Evolutionary conservation across 2,888 invertebrate genomes (phyloP).

Genomic region (Pristionchus mayeri): DNA sequence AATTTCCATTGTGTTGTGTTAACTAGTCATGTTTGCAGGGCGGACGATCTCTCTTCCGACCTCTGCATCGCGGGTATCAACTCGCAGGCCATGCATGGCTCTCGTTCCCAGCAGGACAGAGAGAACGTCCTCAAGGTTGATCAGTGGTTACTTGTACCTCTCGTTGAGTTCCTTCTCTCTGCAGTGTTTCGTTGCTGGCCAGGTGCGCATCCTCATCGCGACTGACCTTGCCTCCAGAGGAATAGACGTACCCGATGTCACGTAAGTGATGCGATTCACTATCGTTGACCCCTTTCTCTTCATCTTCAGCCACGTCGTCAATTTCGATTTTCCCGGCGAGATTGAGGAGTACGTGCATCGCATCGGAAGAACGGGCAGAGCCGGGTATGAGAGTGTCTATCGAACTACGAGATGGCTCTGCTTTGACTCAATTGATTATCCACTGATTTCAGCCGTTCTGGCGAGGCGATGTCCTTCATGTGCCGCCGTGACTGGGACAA

Average conservation of each 20-base stretch:
- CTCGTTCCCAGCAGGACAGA: constrained; percentile 84
- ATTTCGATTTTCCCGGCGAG: constrained; percentile 92
- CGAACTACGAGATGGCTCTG: not conserved
- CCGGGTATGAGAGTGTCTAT: constrained; percentile 81
- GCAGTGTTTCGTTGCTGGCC: constrained; percentile 84
- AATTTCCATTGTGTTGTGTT: too few species aligned
- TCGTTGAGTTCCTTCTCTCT: constrained; percentile 75
- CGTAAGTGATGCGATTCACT: constrained; percentile 64
- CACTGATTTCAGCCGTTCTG: constrained; percentile 80
- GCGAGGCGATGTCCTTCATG: constrained; percentile 88
- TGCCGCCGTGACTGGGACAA: constrained; percentile 87
- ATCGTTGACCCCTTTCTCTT: not conserved
- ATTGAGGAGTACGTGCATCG: constrained; percentile 96
- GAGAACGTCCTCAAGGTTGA: constrained; percentile 82
- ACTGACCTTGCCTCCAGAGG: constrained; percentile 96
- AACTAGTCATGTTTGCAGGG: constrained; percentile 79
- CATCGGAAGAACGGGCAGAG: constrained; percentile 94
- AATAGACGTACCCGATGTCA: constrained; percentile 84
- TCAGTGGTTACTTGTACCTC: not conserved
- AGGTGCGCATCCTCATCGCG: constrained; percentile 88
- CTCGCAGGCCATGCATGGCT: constrained; percentile 90
- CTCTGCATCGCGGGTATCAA: constrained; percentile 83
- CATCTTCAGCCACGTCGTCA: constrained; percentile 85
- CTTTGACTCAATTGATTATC: too few species aligned
- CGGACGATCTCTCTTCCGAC: constrained; percentile 88